Percentiles rank a stretch among this genome's conserved stretches.
Conservation (phyloP, 2,888 invertebrate genomes). For the Agapostemon virescens region DNA sequence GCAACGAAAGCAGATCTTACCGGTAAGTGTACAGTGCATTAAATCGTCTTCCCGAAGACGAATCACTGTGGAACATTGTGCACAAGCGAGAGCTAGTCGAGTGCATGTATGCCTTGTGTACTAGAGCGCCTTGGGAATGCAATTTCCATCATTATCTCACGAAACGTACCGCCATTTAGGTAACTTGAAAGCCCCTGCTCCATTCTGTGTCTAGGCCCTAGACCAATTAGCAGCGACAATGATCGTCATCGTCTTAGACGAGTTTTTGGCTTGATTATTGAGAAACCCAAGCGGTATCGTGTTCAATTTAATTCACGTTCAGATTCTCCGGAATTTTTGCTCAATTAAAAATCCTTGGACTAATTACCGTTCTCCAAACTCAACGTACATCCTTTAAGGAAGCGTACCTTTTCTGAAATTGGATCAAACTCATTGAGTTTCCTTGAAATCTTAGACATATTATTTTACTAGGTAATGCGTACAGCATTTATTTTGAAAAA, state of each 20-base stretch:
- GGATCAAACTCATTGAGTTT: too few species aligned
- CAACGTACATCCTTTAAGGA: too few species aligned
- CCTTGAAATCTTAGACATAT: too few species aligned
- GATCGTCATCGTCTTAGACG: constrained; percentile 5
- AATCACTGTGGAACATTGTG: constrained; percentile 3
- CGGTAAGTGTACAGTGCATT: neutral
- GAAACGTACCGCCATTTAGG: constrained; percentile 48
- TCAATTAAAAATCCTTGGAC: neutral
- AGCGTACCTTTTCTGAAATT: too few species aligned
- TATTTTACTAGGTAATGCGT: too few species aligned
- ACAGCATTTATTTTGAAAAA: too few species aligned
- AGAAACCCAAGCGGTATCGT: neutral
- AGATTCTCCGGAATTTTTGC: neutral
- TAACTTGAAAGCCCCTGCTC: constrained; percentile 41
- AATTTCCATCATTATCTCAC: constrained; percentile 53
- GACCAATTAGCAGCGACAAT: constrained; percentile 37
- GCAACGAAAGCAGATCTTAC: neutral
- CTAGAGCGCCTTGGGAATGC: constrained; percentile 28
- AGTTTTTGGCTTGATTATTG: constrained; percentile 22
- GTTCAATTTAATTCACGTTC: neutral
- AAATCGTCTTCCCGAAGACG: neutral
- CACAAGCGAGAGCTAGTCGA: neutral
- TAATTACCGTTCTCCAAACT: neutral
- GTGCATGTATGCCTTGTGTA: constrained; percentile 24
- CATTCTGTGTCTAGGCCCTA: constrained; percentile 24